Base-by-base conservation (phyloP, 2,888 invertebrate species). In the Machimus atricapillus region DNA sequence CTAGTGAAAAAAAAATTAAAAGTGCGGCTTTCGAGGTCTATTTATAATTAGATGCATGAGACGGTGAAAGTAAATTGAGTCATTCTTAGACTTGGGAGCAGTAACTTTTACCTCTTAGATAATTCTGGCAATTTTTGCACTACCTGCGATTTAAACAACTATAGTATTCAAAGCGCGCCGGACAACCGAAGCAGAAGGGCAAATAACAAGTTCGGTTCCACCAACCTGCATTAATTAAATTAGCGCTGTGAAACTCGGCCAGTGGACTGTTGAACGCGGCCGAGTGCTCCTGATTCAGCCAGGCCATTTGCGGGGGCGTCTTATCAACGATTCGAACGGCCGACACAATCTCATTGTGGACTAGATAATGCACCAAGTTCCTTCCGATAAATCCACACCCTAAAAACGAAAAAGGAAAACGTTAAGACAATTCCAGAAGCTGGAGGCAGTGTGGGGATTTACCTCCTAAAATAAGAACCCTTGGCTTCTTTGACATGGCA, bases 331-430 rank as follows among this genome's bases (percentile, higher is more conserved):
- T 95, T 89, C 96, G 95, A 89, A 98, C 94, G 90, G 94, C 94
- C 90, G 95, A 95, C 88, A 95, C 96, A 90, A 97, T 93, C 90
- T 96, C 95, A 92, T 97, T 96, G 88, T 94, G 94, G 89, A 98
- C 93, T 91, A 98, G 94, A 93, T 96, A 96, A 88, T 96, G 94
- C 88, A 97, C 96, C 90, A 98, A 94, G 93, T 98, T 97, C 90
- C 98, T 95, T 89, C 98, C 98, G 91, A 98, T 96, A 93, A 98
- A 98, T 90, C 98, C 98, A 93, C 97, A 97, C 93, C 98, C 98
- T 98, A 37, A 43, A 46, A 52, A 66, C 66, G 27, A 23, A 66
- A 23, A 66, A 23, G 79, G 40, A 79, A 46, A 27, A 83, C 19
- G 37, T 23, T 58, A 66, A 40, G 12, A 7, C 40, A 79, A 46